Percentiles rank a stretch among this genome's conserved stretches.
phyloP scores from a whole-genome alignment of 2,113 vertebrate genomes.

The Aspiorhynchus laticeps region DNA sequence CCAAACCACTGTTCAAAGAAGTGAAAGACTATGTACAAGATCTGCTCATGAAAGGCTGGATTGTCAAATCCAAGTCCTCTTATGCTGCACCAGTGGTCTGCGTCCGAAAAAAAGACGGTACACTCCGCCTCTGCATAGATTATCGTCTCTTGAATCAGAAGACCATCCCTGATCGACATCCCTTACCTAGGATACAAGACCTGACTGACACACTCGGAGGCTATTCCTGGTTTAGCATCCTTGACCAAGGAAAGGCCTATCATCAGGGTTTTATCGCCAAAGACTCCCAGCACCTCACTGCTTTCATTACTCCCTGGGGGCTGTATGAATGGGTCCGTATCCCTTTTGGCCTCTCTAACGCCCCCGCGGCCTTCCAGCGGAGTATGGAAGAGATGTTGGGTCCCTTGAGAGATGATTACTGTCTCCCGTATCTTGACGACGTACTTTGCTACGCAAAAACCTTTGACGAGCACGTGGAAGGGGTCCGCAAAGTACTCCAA shows the following conservation, averaged over 20 bases:
- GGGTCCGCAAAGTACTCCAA: not conserved
- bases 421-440: conserved; percentile 45
- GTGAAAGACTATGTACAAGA: not conserved
- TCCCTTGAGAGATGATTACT: not conserved
- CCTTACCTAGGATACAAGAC: conserved; percentile 31
- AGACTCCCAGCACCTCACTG: not conserved
- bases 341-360: not conserved
- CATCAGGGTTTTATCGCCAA: conserved; percentile 7
- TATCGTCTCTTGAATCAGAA: too few species aligned
- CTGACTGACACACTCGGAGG: conserved; percentile 12
- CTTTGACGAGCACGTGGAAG: conserved; percentile 13
- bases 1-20: too few species aligned
- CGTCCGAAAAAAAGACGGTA: too few species aligned
- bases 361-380: not conserved
- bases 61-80: conserved; percentile 7
- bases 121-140: too few species aligned
- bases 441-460: conserved; percentile 40
- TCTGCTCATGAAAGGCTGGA: not conserved
- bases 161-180: not conserved
- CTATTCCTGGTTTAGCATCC: conserved; percentile 20
- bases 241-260: conserved; percentile 10
- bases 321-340: not conserved
- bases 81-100: conserved; percentile 11
- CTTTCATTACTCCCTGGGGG: not conserved
- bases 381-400: not conserved